Evolutionary conservation across 2,888 invertebrate species (phyloP).

Genomic region (Conomelus anceps): DNA sequence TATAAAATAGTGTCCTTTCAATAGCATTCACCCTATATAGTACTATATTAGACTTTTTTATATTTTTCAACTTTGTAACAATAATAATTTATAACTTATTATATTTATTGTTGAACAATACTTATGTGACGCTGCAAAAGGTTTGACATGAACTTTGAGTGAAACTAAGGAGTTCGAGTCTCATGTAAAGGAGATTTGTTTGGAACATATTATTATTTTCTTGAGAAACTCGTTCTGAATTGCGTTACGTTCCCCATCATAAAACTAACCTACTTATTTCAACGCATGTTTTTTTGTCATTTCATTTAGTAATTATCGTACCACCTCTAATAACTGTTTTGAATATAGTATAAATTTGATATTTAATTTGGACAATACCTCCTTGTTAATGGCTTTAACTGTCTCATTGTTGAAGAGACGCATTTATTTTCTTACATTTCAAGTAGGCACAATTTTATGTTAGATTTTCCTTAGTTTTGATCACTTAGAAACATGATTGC

Average conservation of each 20-base stretch:
- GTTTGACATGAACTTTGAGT: not conserved
- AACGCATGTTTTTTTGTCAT: too few species aligned
- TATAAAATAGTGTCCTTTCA: not conserved
- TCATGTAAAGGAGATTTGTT: not conserved
- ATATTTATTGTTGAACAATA: not conserved
- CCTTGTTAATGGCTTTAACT: too few species aligned
- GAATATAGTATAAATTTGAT: not conserved
- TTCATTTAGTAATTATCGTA: not conserved
- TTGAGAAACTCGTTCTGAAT: not conserved
- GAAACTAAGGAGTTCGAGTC: too few species aligned
- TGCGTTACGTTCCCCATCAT: too few species aligned
- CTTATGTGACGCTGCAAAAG: not conserved
- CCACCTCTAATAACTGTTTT: not conserved
- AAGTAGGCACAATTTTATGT: too few species aligned
- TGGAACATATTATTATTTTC: not conserved
- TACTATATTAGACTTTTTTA: too few species aligned
- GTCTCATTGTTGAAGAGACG: too few species aligned
- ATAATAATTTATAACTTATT: not conserved
- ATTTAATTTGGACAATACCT: too few species aligned
- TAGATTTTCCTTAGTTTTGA: too few species aligned
- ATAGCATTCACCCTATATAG: not conserved
- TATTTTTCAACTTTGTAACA: not conserved
- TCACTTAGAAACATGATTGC: too few species aligned
- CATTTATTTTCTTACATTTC: too few species aligned
- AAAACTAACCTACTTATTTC: too few species aligned